phyloP scores from a whole-genome alignment of 2,797 vertebrate genomes.

The Delichon dasypus region DNA sequence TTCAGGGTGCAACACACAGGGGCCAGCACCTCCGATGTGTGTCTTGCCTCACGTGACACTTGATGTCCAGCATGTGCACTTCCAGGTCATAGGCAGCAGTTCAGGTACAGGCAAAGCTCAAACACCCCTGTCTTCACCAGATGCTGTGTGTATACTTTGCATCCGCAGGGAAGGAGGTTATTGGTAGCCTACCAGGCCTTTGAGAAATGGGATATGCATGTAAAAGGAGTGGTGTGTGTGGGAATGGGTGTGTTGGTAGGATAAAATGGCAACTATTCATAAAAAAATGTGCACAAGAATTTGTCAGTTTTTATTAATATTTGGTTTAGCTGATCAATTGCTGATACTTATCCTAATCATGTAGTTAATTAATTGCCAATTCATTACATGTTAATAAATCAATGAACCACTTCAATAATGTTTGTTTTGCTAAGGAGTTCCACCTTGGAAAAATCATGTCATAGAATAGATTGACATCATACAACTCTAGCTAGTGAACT shows the following conservation, averaged over 20 bases:
- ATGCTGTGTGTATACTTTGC: accelerated
- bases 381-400: background rate
- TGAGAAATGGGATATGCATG: background rate
- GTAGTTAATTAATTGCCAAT: accelerated
- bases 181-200: background rate
- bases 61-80: accelerated
- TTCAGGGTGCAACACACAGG: accelerated
- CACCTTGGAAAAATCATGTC: background rate
- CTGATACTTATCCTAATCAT: background rate
- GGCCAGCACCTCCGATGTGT: background rate
- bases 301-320: background rate
- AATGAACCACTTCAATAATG: background rate
- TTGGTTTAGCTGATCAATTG: background rate
- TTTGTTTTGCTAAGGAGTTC: background rate
- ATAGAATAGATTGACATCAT: background rate
- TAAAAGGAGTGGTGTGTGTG: background rate
- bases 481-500: background rate
- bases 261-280: background rate
- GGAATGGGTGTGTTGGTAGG: accelerated
- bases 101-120: background rate
- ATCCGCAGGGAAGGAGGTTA: background rate
- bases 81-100: background rate
- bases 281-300: background rate
- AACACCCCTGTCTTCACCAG: accelerated
- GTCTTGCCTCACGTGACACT: accelerated